Conservation (phyloP, 1,140 invertebrate genomes). For the Ips nitidus region DNA sequence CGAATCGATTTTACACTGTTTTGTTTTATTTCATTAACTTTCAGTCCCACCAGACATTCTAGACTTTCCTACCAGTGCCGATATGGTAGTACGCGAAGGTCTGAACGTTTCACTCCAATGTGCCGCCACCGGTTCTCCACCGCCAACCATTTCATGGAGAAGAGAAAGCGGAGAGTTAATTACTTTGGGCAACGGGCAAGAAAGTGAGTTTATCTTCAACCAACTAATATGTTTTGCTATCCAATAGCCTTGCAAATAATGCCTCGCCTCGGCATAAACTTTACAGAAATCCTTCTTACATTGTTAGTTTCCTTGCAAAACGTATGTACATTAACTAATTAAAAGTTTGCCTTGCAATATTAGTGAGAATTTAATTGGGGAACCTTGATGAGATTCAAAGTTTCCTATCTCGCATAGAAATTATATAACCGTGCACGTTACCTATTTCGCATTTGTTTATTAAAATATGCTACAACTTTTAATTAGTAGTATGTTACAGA, state of each 20-base stretch:
- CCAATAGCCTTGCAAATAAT: too few species aligned
- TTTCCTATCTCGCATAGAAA: constrained; percentile 2
- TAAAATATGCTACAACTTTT: background rate
- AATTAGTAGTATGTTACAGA: too few species aligned
- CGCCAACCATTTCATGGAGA: constrained; percentile 81
- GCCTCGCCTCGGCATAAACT: background rate
- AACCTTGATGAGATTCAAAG: constrained; percentile 7
- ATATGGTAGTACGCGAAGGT: constrained; percentile 83
- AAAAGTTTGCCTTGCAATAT: constrained; percentile 14
- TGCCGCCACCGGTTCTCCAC: constrained; percentile 79
- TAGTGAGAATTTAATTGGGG: constrained; percentile 6
- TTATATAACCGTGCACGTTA: background rate
- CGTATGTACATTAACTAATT: constrained; percentile 7
- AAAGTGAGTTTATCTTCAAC: constrained; percentile 51
- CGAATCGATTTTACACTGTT: too few species aligned
- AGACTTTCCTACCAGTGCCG: constrained; percentile 80
- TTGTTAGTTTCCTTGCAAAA: background rate
- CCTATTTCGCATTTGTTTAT: background rate
- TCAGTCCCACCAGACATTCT: constrained; percentile 86
- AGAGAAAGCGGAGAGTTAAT: constrained; percentile 72
- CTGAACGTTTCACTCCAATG: constrained; percentile 81
- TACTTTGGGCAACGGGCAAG: constrained; percentile 56
- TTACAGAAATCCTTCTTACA: background rate
- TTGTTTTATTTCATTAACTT: background rate
- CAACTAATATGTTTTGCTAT: too few species aligned